Percentiles rank a stretch among this genome's conserved stretches.
phyloP scores from a whole-genome alignment of 2,797 vertebrate genomes.

The Argentina silus region DNA sequence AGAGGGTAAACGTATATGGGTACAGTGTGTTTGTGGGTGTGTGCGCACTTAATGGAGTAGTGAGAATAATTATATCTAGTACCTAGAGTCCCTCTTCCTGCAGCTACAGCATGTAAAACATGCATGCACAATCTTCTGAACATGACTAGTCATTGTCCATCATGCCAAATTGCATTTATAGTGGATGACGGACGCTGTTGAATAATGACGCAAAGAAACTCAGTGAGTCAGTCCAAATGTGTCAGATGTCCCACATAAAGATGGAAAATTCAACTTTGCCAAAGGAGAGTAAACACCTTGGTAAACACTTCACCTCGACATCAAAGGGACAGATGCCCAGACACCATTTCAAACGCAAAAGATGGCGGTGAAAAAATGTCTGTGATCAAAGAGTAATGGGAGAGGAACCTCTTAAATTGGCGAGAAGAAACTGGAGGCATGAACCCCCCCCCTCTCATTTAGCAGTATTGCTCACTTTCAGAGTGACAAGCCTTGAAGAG shows the following conservation, averaged over 20 bases:
- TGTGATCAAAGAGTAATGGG: constrained; percentile 30
- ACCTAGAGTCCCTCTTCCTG: too few relatives aligned
- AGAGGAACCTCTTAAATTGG: not conserved
- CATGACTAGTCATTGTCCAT: not conserved
- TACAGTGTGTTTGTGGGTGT: too few relatives aligned
- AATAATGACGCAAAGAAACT: not conserved
- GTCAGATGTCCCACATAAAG: not conserved
- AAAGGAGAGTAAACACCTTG: constrained; percentile 39
- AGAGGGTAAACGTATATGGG: too few relatives aligned
- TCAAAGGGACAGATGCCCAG: constrained; percentile 34
- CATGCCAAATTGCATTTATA: not conserved
- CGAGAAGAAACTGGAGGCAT: not conserved
- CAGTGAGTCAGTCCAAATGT: constrained; percentile 1
- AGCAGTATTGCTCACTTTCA: not conserved
- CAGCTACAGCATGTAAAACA: not conserved
- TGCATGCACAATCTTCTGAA: not conserved
- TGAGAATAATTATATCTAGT: too few relatives aligned
- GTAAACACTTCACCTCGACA: constrained; percentile 41
- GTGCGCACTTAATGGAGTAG: too few relatives aligned
- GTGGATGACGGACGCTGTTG: not conserved
- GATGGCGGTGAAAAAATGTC: not conserved
- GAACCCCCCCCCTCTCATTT: not conserved
- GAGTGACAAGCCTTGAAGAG: not conserved
- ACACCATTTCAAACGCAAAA: constrained; percentile 15
- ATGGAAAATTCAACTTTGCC: constrained; percentile 19